phyloP scores from a whole-genome alignment of 2,113 vertebrate genomes.

The Bubo bubo region DNA sequence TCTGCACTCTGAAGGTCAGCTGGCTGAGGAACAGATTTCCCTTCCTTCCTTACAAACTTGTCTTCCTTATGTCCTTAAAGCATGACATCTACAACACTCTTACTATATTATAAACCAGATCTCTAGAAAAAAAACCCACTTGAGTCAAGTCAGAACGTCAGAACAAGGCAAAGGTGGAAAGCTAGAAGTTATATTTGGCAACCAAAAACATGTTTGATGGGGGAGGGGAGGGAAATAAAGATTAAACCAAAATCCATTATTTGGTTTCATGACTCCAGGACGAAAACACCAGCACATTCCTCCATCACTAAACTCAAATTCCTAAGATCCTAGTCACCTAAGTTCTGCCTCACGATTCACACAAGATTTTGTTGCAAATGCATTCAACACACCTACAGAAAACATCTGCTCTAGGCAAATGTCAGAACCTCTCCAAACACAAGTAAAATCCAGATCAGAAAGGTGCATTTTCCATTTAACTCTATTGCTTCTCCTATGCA shows the following conservation, averaged over 20 bases:
- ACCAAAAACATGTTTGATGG: not conserved
- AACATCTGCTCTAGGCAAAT: not conserved
- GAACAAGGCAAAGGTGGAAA: not conserved
- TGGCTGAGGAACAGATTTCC: not conserved
- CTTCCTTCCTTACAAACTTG: not conserved
- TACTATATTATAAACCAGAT: not conserved
- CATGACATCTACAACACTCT: not conserved
- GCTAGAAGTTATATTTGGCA: not conserved
- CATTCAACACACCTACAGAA: rapidly evolving
- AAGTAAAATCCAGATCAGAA: not conserved
- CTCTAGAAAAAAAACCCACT: not conserved
- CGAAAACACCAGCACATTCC: not conserved
- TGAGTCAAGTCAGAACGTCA: not conserved
- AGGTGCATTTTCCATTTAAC: not conserved
- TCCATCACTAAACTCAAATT: not conserved
- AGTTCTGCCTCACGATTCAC: not conserved
- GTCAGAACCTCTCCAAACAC: not conserved
- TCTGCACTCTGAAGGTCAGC: not conserved
- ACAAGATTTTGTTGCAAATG: not conserved
- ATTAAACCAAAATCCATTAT: not conserved
- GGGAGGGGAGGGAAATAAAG: not conserved
- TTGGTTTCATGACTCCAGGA: not conserved
- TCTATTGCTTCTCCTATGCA: not conserved
- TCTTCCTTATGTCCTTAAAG: not conserved
- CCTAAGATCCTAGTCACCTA: not conserved